A percentile compares a stretch with the other conserved stretches of the same genome.
Evolutionary conservation across 2,113 vertebrate species (phyloP).

Genomic region (Argyrosomus japonicus): DNA sequence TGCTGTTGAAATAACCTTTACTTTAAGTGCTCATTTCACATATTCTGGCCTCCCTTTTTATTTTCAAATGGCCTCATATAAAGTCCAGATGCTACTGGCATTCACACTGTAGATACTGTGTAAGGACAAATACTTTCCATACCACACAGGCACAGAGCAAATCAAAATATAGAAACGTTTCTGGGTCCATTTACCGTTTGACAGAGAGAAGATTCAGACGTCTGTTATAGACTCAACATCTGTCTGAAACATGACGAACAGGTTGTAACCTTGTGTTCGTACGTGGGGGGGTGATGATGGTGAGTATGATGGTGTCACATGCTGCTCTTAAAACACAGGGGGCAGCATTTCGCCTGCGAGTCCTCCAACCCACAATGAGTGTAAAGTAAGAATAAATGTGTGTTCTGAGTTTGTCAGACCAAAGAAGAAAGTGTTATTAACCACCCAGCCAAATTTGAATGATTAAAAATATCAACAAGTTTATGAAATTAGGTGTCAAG

Average conservation of each 20-base stretch:
- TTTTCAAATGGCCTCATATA: conserved; percentile 55
- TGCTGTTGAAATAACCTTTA: conserved; percentile 70
- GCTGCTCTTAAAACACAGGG: no score
- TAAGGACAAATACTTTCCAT: conserved; percentile 74
- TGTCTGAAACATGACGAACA: conserved; percentile 57
- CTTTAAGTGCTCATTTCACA: conserved; percentile 49
- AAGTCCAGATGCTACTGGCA: conserved; percentile 67
- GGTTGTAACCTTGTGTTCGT: conserved; percentile 13
- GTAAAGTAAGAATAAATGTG: no score
- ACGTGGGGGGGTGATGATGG: background rate
- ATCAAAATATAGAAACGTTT: conserved; percentile 50
- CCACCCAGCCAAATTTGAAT: no score
- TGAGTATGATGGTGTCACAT: no score
- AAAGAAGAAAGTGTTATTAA: no score
- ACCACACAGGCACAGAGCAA: conserved; percentile 54
- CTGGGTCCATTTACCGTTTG: conserved; percentile 44
- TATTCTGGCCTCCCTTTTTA: conserved; percentile 31
- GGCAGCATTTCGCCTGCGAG: no score
- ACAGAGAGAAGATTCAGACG: conserved; percentile 52
- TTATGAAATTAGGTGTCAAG: no score
- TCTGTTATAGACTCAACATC: conserved; percentile 55
- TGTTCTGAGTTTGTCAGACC: no score
- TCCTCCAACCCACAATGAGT: no score
- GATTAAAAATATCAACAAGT: no score
- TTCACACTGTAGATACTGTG: conserved; percentile 47